phyloP scores from a whole-genome alignment of 1,140 invertebrate genomes.

The Drosophila chauvacae region DNA sequence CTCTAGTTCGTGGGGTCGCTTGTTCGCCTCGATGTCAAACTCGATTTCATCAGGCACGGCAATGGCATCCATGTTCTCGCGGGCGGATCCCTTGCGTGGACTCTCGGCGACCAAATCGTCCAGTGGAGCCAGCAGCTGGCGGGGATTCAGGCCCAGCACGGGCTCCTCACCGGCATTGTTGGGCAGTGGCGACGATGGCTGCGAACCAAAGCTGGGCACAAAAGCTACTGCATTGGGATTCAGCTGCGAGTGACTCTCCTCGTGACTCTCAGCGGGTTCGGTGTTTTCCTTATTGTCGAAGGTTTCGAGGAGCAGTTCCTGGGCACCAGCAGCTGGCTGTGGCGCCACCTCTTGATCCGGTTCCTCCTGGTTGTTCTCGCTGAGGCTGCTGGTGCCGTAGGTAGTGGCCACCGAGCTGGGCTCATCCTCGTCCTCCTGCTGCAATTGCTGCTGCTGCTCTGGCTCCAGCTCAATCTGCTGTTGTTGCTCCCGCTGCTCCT shows the following conservation, averaged over 20 bases:
- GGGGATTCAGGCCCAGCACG: constrained; percentile 26
- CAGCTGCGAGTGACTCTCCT: constrained; percentile 62
- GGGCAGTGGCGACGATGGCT: constrained; percentile 65
- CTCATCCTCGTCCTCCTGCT: constrained; percentile 73
- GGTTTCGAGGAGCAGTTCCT: constrained; percentile 12
- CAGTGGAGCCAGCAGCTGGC: constrained; percentile 57
- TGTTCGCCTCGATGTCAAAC: constrained; percentile 70
- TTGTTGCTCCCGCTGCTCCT: constrained; percentile 13
- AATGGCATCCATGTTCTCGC: constrained; percentile 70
- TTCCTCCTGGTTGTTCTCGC: constrained; percentile 59
- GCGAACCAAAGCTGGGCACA: constrained; percentile 74
- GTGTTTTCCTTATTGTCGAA: constrained; percentile 71
- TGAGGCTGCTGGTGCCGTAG: constrained; percentile 77
- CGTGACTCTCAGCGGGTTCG: constrained; percentile 34
- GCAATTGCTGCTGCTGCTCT: constrained; percentile 30
- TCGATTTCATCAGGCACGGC: constrained; percentile 68
- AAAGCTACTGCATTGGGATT: constrained; percentile 79
- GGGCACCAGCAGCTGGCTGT: constrained; percentile 27
- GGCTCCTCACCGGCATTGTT: constrained; percentile 6
- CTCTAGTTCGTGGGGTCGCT: constrained; percentile 74
- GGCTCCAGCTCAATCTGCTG: constrained; percentile 21
- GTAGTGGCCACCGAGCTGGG: constrained; percentile 77
- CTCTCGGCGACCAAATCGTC: constrained; percentile 78
- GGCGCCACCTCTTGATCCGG: constrained; percentile 22
- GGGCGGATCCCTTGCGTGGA: constrained; percentile 68